These are phyloP conservation scores for Epistrophe eligans DNA, from an alignment of 2,888 invertebrate genomes.

Conservation along the genomic window DNA sequence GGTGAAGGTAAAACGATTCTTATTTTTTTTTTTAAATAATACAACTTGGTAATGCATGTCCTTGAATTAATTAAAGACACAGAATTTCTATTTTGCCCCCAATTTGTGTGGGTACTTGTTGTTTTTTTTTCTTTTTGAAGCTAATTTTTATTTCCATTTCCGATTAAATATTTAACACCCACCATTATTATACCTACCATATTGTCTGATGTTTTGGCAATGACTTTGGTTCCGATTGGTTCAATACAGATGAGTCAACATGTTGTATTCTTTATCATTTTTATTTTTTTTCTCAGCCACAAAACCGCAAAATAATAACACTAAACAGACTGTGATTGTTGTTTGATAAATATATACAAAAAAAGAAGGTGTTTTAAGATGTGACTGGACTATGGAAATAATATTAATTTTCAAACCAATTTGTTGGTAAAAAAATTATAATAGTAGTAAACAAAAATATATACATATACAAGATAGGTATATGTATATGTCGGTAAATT, in stretches of 20 bases:
- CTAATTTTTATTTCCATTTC: slow-evolving; percentile 61
- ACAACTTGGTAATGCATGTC: slow-evolving; percentile 51
- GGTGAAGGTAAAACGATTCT: slow-evolving; percentile 44
- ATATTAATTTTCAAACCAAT: slow-evolving; percentile 34
- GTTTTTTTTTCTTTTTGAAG: slow-evolving; percentile 7
- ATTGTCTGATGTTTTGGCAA: slow-evolving; percentile 31
- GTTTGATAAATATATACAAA: slow-evolving; percentile 23
- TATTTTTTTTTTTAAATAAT: slow-evolving; percentile 3
- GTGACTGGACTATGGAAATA: slow-evolving; percentile 60
- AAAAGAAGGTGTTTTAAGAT: slow-evolving; percentile 32
- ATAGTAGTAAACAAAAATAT: slow-evolving; percentile 25
- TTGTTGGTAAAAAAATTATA: slow-evolving; percentile 12
- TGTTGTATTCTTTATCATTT: slow-evolving; percentile 6
- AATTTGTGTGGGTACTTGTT: slow-evolving; percentile 39
- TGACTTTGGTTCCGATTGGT: slow-evolving; percentile 40
- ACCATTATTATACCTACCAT: neutral
- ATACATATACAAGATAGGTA: too few species aligned
- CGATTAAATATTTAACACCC: slow-evolving; percentile 50
- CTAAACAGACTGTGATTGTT: slow-evolving; percentile 44
- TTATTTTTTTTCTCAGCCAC: slow-evolving; percentile 14
- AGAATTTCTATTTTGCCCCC: slow-evolving; percentile 63
- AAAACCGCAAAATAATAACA: slow-evolving; percentile 36
- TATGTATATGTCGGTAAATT: slow-evolving; percentile 10
- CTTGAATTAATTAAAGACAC: slow-evolving; percentile 74
- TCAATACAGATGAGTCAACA: slow-evolving; percentile 46